Conservation (phyloP, 1,140 invertebrate genomes). For the Papilio helenus region DNA sequence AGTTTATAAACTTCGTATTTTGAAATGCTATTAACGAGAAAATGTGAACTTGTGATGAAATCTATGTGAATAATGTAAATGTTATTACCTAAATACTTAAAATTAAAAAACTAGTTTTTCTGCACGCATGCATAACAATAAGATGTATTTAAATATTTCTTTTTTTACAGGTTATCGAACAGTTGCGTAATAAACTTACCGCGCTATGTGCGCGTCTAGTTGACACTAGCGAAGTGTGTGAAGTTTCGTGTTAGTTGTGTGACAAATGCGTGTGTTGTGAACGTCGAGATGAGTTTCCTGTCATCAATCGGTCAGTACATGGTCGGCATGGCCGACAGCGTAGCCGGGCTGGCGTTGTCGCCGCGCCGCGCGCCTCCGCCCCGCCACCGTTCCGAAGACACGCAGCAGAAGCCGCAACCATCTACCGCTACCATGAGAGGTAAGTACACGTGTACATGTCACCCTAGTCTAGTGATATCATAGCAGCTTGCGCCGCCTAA, state of each 20-base stretch:
- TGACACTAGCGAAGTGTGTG: background rate
- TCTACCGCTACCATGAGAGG: constrained; percentile 76
- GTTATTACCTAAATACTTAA: too few relatives aligned
- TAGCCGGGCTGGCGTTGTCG: constrained; percentile 89
- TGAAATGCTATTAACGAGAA: too few relatives aligned
- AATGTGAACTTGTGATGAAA: too few relatives aligned
- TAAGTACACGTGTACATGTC: constrained; percentile 40
- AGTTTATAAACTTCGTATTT: too few relatives aligned
- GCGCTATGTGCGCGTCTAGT: background rate
- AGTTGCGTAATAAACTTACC: background rate
- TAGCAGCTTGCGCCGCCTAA: background rate
- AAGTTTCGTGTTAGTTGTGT: constrained; percentile 23
- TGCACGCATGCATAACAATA: background rate
- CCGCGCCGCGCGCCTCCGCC: constrained; percentile 89
- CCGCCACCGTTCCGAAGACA: constrained; percentile 85
- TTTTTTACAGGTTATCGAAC: constrained; percentile 11
- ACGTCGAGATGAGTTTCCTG: constrained; percentile 90
- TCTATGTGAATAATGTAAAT: too few relatives aligned
- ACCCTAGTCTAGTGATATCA: constrained; percentile 9
- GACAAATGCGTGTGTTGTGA: constrained; percentile 55
- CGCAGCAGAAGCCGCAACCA: constrained; percentile 68
- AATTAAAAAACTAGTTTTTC: background rate
- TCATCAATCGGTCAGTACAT: constrained; percentile 92
- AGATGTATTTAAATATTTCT: background rate
- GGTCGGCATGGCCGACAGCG: constrained; percentile 87